Base-by-base conservation (phyloP, 2,113 vertebrate species). In the Siphamia tubifer region DNA sequence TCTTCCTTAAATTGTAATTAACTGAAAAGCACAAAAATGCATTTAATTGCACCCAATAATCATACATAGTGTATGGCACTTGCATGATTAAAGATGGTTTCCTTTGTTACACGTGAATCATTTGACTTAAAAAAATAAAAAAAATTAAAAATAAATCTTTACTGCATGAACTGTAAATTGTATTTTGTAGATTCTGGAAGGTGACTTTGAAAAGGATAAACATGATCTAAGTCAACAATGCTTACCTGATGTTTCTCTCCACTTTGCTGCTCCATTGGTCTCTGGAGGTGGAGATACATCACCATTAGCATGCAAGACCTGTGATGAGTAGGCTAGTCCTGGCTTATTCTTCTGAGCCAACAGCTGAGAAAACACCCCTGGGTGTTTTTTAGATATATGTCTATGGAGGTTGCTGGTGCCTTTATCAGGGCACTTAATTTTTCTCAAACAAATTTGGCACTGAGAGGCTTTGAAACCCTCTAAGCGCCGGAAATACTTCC, bases 301-400 rank as follows among this genome's bases (percentile, higher is more conserved):
- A 17, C 15, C 24, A 1, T 31, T 48, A 35, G 2, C 3, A 11
- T n/a, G 28, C 19, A 53, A 44, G 19, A 10, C n/a, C 1, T 15
- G 54, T 11, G 48, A 38, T 1, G 30, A 44, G 5, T 20, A 23
- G 10, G 52, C 6, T 3, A 15, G 28, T 7, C 30, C 12, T 5
- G 47, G 44, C n/a, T 57, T 73, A 15, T 79, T 52, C 0, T 53
- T 23, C 1, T 57, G 49, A 4, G 49, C 54, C 4, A 48, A 32
- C 1, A 82, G 53, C 31, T 64, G 61, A 12, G 68, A 55, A 11
- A 88, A 77, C 36, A 85, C 45, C 5, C 56, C 58, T 0, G 90
- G 89, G 52, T 92, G 91, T 61, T 76, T 88, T 20, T 87, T 89
- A 11, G 79, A 87, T 25, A 92, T 51, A 75, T 92, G 91, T 3